Conservation (phyloP, 2,113 vertebrate genomes). For the Galbula dea region DNA sequence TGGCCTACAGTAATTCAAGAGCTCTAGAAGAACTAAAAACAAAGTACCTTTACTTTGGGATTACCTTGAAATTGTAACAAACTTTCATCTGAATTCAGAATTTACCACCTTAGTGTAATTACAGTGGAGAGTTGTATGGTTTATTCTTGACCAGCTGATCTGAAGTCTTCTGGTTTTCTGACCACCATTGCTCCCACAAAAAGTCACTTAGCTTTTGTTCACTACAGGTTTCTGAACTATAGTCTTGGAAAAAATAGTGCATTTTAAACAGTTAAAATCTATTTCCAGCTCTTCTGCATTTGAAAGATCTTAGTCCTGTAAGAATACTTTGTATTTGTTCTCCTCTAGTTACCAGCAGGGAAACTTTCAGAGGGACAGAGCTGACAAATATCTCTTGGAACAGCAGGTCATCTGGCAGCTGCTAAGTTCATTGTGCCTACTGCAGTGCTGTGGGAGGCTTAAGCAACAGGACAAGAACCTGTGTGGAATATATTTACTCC, state of each 20-base stretch:
- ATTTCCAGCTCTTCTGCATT: not conserved
- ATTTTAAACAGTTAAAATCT: not conserved
- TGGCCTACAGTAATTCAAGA: not conserved
- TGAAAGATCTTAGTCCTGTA: not conserved
- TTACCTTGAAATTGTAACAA: not conserved
- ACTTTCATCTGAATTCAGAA: not conserved
- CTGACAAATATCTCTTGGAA: not conserved
- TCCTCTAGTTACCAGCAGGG: not conserved
- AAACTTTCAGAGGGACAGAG: not conserved
- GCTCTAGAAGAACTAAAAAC: not conserved
- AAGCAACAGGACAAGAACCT: not conserved
- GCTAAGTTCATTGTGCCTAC: not conserved
- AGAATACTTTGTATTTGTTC: not conserved
- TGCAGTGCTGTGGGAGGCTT: not conserved
- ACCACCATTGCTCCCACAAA: not conserved
- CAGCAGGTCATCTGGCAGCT: not conserved
- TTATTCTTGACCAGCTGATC: not conserved
- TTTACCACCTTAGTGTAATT: not conserved
- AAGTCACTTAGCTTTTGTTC: not conserved
- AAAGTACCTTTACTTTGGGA: not conserved
- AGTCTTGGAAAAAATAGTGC: not conserved
- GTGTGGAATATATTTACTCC: not conserved
- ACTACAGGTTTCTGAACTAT: not conserved
- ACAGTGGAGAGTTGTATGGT: not conserved
- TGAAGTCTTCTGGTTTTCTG: not conserved